phyloP scores from a whole-genome alignment of 2,797 vertebrate species.

The Bradypodion pumilum region DNA sequence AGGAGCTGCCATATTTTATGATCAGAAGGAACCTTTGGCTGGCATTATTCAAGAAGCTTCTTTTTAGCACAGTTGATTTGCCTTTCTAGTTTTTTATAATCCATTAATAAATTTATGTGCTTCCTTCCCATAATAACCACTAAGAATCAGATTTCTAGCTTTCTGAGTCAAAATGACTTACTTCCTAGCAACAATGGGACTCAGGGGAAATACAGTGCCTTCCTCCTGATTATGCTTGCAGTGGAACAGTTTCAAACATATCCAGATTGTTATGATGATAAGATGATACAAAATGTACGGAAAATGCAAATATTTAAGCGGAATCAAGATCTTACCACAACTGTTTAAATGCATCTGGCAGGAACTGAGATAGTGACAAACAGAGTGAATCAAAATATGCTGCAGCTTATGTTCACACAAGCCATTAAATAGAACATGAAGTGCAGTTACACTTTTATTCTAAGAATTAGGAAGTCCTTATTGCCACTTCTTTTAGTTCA shows the following conservation, averaged over 20 bases:
- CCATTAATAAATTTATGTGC: constrained; percentile 1
- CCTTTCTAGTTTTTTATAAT: background rate
- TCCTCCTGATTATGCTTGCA: constrained; percentile 1
- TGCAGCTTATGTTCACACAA: constrained; percentile 14
- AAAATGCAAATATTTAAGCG: constrained; percentile 16
- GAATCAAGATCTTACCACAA: background rate
- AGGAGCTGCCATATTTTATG: background rate
- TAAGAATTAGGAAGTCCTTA: constrained; percentile 22
- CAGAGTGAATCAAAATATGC: constrained; percentile 30
- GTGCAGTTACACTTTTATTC: constrained; percentile 30
- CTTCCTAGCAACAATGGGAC: background rate
- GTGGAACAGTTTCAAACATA: background rate
- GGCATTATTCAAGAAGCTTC: background rate
- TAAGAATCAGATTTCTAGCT: constrained; percentile 6
- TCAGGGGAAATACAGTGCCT: constrained; percentile 5
- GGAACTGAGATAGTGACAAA: constrained; percentile 1
- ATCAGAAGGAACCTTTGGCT: background rate
- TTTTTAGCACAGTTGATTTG: background rate
- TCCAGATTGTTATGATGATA: constrained; percentile 11
- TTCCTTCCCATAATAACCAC: background rate
- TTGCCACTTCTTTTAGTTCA: constrained; percentile 29
- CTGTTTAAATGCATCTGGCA: constrained; percentile 7
- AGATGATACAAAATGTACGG: constrained; percentile 3
- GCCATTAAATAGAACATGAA: constrained; percentile 9
- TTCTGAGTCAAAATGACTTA: constrained; percentile 11